Percentiles rank a stretch among this genome's conserved stretches.
Evolutionary conservation across 1,140 invertebrate genomes (phyloP).

Genomic region (Zaprionus davidi): DNA sequence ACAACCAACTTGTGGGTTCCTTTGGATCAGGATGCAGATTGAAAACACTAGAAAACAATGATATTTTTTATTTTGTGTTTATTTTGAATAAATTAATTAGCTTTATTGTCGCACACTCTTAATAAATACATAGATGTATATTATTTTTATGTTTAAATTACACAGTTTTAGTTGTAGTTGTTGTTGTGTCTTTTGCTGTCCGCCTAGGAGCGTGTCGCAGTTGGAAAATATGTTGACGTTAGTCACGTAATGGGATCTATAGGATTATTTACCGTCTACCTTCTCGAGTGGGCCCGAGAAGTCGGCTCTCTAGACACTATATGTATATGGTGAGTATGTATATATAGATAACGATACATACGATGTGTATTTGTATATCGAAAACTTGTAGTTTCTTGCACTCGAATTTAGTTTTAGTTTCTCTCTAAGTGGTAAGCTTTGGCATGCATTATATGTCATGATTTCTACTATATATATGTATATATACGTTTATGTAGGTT

Average conservation of each 20-base stretch:
- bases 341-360: slow-evolving; percentile 19
- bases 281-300: background rate
- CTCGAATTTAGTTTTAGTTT: slow-evolving; percentile 62
- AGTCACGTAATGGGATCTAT: slow-evolving; percentile 60
- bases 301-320: slow-evolving; percentile 24
- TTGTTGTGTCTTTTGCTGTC: slow-evolving; percentile 27
- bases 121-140: slow-evolving; percentile 55
- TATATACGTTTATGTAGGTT: slow-evolving; percentile 23
- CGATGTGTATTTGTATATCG: slow-evolving; percentile 29
- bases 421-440: slow-evolving; percentile 82
- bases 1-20: no score
- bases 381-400: slow-evolving; percentile 77
- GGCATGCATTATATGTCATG: slow-evolving; percentile 84
- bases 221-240: slow-evolving; percentile 43
- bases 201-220: slow-evolving; percentile 19
- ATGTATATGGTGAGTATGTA: slow-evolving; percentile 43
- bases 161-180: slow-evolving; percentile 51
- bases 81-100: slow-evolving; percentile 81
- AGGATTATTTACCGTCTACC: slow-evolving; percentile 48
- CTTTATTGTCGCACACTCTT: slow-evolving; percentile 84
- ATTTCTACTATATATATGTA: slow-evolving; percentile 46
- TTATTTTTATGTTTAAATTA: slow-evolving; percentile 64
- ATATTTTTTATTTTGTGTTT: background rate
- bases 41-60: background rate
- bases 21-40: background rate